These are phyloP conservation scores for Microctenopoma stevenorrisi DNA, from an alignment of 2,797 vertebrate genomes.

Conservation along the genomic window DNA sequence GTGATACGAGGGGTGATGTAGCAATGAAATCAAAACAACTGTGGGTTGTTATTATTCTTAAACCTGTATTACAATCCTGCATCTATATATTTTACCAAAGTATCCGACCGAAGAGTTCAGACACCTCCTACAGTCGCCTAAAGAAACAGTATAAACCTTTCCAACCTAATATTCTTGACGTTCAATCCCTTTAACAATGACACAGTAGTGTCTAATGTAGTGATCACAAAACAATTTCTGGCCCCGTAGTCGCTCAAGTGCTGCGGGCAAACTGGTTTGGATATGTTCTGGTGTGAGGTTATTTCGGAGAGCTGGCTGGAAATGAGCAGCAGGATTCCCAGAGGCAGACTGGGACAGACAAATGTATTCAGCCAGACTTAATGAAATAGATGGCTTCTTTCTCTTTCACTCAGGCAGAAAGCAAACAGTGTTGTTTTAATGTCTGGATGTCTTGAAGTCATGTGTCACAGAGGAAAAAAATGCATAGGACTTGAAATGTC, in stretches of 20 bases:
- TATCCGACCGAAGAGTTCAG: constrained; percentile 19
- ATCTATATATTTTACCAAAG: constrained; percentile 19
- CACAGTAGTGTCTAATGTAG: constrained; percentile 58
- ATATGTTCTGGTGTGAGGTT: constrained; percentile 55
- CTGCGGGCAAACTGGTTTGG: constrained; percentile 52
- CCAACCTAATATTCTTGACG: constrained; percentile 54
- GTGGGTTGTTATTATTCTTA: neutral
- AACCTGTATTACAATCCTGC: neutral
- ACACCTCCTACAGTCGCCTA: constrained; percentile 13
- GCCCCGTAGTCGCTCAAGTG: constrained; percentile 54
- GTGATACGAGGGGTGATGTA: neutral
- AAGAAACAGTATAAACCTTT: constrained; percentile 44
- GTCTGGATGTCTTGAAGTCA: constrained; percentile 19
- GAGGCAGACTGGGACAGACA: constrained; percentile 50
- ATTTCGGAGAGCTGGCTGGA: constrained; percentile 51
- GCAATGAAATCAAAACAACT: constrained; percentile 1
- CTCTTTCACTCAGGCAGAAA: constrained; percentile 18
- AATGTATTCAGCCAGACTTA: constrained; percentile 57
- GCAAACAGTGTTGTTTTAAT: constrained; percentile 30
- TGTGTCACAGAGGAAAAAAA: neutral
- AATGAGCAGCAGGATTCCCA: constrained; percentile 58
- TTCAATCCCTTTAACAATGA: constrained; percentile 63
- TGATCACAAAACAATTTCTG: constrained; percentile 64
- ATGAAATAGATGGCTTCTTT: constrained; percentile 46
- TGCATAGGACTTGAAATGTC: neutral